Evolutionary conservation across 2,797 vertebrate species (phyloP), one percentile per base, ranked within the genome.

Genomic region (Aldrovandia affinis): DNA sequence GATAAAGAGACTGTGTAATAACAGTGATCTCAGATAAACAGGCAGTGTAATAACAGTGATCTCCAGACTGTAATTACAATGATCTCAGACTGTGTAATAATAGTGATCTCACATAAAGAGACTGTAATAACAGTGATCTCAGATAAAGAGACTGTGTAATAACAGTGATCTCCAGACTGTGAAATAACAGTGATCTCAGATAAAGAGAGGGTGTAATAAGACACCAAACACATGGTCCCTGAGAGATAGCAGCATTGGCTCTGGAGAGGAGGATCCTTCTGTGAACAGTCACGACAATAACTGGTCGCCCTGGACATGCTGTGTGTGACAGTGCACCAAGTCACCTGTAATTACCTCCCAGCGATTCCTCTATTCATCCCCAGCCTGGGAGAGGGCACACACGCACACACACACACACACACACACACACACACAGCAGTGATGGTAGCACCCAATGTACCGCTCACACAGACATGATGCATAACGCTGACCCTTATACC

Each of bases 321-420:
- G 83, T 84, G 86, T 82, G 83, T 80, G 83, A 81, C 50, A 79
- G 70, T 85, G 81, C 84, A 86, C 42, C 87, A 88, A 87, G 87
- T 90, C 88, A 89, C 87, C 89, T 86, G 85, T 86, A 89, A 87
- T 89, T 86, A 87, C 86, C 86, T 87, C 90, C 86, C 81, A 88
- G 83, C 52, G 85, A 78, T 78, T 73, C 80, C n/a, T 28, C 82
- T 79, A 82, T 89, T 88, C 89, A 88, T 89, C 85, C 84, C 85
- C 54, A 36, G 80, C 83, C 79, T 47, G 50, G n/a, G 50, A 83
- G 44, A 52, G 70, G 65, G 75, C 65, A 79, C 20, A 36, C 47
- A 25, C 63, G 68, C 61, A 79, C 83, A 50, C 36, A 78, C 65
- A 78, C 50, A 81, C 55, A 47, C 57, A 54, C n/a, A 28, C 52